Conservation (phyloP, 2,113 vertebrate species). For the Poeciliopsis prolifica region DNA sequence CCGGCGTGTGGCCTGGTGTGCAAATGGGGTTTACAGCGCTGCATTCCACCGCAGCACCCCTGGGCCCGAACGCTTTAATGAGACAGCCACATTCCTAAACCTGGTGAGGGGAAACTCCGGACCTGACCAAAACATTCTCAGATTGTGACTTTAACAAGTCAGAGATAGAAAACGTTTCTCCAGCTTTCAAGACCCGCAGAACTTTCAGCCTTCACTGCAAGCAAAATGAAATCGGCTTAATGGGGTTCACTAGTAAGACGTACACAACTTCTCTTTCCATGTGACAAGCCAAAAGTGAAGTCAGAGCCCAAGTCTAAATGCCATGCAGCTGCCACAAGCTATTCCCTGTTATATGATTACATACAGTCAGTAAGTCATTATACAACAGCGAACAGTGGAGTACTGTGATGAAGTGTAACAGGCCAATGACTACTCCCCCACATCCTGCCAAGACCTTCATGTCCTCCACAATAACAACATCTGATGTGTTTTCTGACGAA, state of each 20-base stretch:
- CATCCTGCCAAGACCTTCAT: conserved; percentile 56
- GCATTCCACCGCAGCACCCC: conserved; percentile 73
- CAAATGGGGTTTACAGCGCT: conserved; percentile 77
- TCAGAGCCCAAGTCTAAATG: conserved; percentile 7
- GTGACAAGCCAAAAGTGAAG: conserved; percentile 6
- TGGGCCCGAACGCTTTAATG: conserved; percentile 57
- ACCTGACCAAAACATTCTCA: conserved; percentile 33
- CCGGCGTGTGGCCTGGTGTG: conserved; percentile 74
- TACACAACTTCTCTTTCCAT: not conserved
- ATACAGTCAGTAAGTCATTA: conserved; percentile 47
- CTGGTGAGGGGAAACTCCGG: conserved; percentile 45
- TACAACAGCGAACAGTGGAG: conserved; percentile 64
- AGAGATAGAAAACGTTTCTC: not conserved
- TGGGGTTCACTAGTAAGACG: not conserved
- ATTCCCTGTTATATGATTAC: conserved; percentile 46
- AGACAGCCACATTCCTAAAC: conserved; percentile 72
- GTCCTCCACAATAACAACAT: conserved; percentile 56
- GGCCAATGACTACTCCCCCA: conserved; percentile 56
- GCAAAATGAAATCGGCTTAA: not conserved
- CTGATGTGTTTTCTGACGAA: conserved; percentile 44
- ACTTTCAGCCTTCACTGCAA: not conserved
- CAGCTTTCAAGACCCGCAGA: conserved; percentile 4
- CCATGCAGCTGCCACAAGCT: conserved; percentile 53
- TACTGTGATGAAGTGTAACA: conserved; percentile 59
- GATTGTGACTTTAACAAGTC: conserved; percentile 9